Base-by-base conservation (phyloP, 2,797 vertebrate species). In the Melopsittacus undulatus region DNA sequence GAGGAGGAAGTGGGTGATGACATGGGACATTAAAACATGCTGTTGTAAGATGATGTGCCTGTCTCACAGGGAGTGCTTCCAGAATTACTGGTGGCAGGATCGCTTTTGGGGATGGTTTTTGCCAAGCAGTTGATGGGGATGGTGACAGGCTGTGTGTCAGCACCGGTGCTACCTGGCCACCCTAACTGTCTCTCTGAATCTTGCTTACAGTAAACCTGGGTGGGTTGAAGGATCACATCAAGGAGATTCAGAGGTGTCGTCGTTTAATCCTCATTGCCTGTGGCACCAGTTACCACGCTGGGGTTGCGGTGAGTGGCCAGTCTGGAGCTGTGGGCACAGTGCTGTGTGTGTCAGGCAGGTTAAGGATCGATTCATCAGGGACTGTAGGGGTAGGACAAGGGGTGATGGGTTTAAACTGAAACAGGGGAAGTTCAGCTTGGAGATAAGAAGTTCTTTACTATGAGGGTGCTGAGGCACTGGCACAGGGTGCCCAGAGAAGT, bases 211-310 rank as follows among this genome's bases (percentile, higher is more conserved):
- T 99, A 89, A 99, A 96, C 40, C 98, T 99, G 23, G 99, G 99
- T 7, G 99, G 99, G 88, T 94, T 99, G 95, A 99, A 99, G 97
- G 99, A 99, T 96, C 99, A 99, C 97, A 99, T 99, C 84, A 99
- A 99, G 97, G 99, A 99, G 98, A 99, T 99, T 93, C 99, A 99
- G 97, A 98, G 99, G 93, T 99, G 99, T 95, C 98, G 99, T 14
- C 98, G 99, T 32, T 97, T 99, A 57, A 99, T 99, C 96, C 98
- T 99, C 32, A 99, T 99, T 75, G 99, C 99, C 24, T 99, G 99
- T 54, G 99, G 99, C 87, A 99, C 99, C 7, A 99, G 99, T 95
- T 99, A 99, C 80, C 99, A 99, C 11, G 99, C 99, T 22, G 99
- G 98, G 30, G 98, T 99, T 72, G 99, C 98, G 24, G 98, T 98